Base-by-base conservation (phyloP, 2,888 invertebrate species). In the Alviniconcha strummeri region DNA sequence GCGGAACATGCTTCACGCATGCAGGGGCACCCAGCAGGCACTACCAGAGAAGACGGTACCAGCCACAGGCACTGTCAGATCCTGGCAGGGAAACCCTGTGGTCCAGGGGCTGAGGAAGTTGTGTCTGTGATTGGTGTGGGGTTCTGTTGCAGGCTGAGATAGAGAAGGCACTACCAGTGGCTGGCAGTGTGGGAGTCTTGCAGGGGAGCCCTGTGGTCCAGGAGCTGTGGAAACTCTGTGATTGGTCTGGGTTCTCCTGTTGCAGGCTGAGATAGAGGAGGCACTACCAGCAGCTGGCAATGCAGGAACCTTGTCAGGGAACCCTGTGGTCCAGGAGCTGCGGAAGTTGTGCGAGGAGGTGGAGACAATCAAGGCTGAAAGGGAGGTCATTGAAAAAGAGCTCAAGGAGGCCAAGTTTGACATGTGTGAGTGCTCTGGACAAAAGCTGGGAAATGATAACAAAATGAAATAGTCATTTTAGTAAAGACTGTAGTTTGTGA, bases 321-420 rank as follows among this genome's bases (percentile, higher is more conserved):
- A 95, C 83, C 95, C 95, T 36, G 95, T 96, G 82, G 96, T 96
- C 4, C 93, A 94, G 80, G 89, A 95, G 85, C 95, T 99, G 86
- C 95, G 96, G 86, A 94, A 94, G 80, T 95, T 98, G 84, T 97
- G 98, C 97, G 96, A 96, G 91, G 95, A 96, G 95, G 97, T 98
- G 83, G 97, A 97, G 91, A 95, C 96, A 69, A 95, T 98, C 78
- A 98, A 97, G 94, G 96, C 96, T 5, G 98, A 98, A 94, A 96
- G 99, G 77, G 98, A 98, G 94, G 96, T 96, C 7, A 96, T 98
- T 88, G 98, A 99, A 95, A 96, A 96, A 4, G 97, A 98, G 94
- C 94, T 98, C 69, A 97, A 97, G 91, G 96, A 96, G 75, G 95
- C 96, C 6, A 96, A 96, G 13, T 95, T 96, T 81, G 97, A 97